Evolutionary conservation across 2,113 vertebrate genomes (phyloP), one percentile per base, ranked within the genome.

Genomic region (Onychostoma macrolepis): DNA sequence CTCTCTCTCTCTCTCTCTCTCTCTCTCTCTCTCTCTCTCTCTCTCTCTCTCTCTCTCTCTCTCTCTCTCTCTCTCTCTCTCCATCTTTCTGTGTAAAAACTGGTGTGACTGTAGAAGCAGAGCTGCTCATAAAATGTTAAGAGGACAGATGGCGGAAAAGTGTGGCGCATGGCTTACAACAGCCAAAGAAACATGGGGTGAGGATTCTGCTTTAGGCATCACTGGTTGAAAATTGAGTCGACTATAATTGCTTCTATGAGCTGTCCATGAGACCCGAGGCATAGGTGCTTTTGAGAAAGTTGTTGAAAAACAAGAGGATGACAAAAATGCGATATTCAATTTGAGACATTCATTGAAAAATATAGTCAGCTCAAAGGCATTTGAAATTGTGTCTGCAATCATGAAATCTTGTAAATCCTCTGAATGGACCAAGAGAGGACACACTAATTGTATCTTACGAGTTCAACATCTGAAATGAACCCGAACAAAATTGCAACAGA

Each of bases 41-140:
- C n/a, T n/a, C n/a, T n/a, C n/a, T n/a, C n/a, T n/a, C n/a, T n/a
- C n/a, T 67, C 53, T 45, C 36, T 69, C 19, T 67, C 56, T 79
- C 24, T 43, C 48, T 41, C 28, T 65, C 58, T 89, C 81, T 82
- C n/a, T 78, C 83, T 72, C 77, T 72, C 50, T 30, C 67, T 82
- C 58, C 11, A 48, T 87, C 82, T 85, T 63, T 81, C 28, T 50
- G 6, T 58, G 41, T 81, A 56, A 84, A 87, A 75, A 56, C 26
- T 48, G 63, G 56, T 38, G 50, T 56, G 75, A 67, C 72, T 90
- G 85, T 87, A 87, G 71, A 88, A 87, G 86, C 89, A 76, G 84
- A 80, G 21, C 36, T 19, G 78, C 91, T 91, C 86, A 93, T 92
- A 88, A 90, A 93, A 93, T 89, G 89, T 92, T 92, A 87, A 92